These are phyloP conservation scores for Harmothoe impar DNA, from an alignment of 2,888 invertebrate species.

Conservation along the genomic window DNA sequence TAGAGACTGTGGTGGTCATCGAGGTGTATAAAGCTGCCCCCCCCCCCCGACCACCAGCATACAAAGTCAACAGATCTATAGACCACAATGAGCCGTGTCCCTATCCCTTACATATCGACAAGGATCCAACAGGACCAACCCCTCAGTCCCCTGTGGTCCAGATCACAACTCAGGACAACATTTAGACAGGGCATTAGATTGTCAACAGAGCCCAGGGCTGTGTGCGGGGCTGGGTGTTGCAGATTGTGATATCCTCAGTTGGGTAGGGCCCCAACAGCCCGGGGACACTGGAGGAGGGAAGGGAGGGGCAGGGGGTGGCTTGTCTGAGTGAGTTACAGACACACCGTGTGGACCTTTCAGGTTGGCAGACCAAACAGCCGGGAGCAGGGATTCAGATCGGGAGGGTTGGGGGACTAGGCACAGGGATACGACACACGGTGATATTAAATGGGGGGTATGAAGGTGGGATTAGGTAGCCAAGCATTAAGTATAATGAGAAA, in stretches of 20 bases:
- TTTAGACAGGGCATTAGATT: neutral
- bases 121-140: neutral
- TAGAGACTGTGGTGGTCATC: too few species aligned
- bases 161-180: neutral
- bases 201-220: neutral
- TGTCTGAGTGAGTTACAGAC: too few species aligned
- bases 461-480: too few species aligned
- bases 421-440: too few species aligned
- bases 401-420: too few species aligned
- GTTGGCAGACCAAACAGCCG: neutral
- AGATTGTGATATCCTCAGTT: neutral
- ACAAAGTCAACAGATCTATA: neutral
- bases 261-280: too few species aligned
- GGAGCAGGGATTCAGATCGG: neutral
- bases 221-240: neutral
- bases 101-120: neutral
- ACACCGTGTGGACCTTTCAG: neutral
- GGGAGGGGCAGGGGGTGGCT: too few species aligned
- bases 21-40: too few species aligned
- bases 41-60: too few species aligned
- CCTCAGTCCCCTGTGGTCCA: neutral
- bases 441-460: too few species aligned
- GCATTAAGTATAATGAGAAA: too few species aligned
- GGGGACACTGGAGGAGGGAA: too few species aligned
- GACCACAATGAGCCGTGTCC: neutral